Evolutionary conservation across 2,113 vertebrate species (phyloP).

Genomic region (Polypterus senegalus): DNA sequence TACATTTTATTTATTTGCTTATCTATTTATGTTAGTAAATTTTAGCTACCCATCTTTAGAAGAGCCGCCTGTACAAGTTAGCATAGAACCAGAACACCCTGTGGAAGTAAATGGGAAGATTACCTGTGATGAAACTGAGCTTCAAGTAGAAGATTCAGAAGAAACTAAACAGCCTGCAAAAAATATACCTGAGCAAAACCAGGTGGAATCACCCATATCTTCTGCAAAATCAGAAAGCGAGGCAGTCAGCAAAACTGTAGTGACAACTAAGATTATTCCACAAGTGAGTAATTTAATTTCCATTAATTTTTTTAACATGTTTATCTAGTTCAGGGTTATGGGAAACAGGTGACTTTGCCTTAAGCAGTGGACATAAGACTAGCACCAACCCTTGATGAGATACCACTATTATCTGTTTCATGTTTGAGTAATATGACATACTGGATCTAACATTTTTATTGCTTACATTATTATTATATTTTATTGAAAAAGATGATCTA

Average conservation of each 20-base stretch:
- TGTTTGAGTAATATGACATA: too few species aligned
- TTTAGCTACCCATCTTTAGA: constrained; percentile 90
- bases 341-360: too few species aligned
- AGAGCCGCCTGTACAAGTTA: constrained; percentile 47
- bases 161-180: constrained; percentile 41
- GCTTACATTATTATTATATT: too few species aligned
- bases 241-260: constrained; percentile 34
- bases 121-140: constrained; percentile 13
- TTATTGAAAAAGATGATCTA: too few species aligned
- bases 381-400: too few species aligned
- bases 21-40: constrained; percentile 61
- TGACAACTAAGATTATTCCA: constrained; percentile 53
- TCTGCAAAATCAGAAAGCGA: constrained; percentile 29
- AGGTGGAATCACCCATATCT: constrained; percentile 23
- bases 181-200: constrained; percentile 20
- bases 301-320: too few species aligned
- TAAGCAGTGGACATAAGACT: too few species aligned
- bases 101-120: constrained; percentile 38
- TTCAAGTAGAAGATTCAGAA: constrained; percentile 18
- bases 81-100: constrained; percentile 32
- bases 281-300: constrained; percentile 45
- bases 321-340: too few species aligned
- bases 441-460: too few species aligned
- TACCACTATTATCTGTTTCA: too few species aligned
- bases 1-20: too few species aligned